Conservation (phyloP, 2,113 vertebrate genomes). For the Caracal caracal region DNA sequence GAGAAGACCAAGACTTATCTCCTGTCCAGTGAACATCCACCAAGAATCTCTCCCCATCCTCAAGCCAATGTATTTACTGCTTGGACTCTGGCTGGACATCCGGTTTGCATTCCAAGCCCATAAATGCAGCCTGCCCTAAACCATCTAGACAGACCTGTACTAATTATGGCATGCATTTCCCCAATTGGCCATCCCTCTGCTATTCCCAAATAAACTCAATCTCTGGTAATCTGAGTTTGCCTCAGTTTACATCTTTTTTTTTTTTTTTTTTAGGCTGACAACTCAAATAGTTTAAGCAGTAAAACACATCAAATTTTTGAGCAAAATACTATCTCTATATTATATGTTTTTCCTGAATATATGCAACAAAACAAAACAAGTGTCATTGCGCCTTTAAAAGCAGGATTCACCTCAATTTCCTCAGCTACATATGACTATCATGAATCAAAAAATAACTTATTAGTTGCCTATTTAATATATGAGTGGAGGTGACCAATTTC, state of each 20-base stretch:
- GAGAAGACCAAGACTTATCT: neutral
- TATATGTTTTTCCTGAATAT: neutral
- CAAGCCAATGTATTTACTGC: neutral
- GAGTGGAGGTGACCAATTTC: neutral
- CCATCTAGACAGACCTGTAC: neutral
- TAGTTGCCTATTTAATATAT: neutral
- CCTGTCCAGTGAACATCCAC: neutral
- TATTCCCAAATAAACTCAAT: neutral
- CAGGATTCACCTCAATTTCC: neutral
- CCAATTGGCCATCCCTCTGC: neutral
- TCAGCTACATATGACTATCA: neutral
- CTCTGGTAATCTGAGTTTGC: neutral
- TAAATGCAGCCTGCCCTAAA: neutral
- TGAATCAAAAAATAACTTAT: neutral
- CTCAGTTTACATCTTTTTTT: neutral
- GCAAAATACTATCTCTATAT: neutral
- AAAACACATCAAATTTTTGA: neutral
- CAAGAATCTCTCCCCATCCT: neutral
- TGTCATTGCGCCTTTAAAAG: neutral
- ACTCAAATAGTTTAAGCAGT: neutral
- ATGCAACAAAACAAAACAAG: neutral
- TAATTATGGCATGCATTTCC: neutral
- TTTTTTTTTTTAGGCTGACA: neutral
- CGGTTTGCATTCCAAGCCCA: neutral
- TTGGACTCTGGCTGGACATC: neutral